Base-by-base conservation (phyloP, 1,140 invertebrate species). In the Lithobius niger region DNA sequence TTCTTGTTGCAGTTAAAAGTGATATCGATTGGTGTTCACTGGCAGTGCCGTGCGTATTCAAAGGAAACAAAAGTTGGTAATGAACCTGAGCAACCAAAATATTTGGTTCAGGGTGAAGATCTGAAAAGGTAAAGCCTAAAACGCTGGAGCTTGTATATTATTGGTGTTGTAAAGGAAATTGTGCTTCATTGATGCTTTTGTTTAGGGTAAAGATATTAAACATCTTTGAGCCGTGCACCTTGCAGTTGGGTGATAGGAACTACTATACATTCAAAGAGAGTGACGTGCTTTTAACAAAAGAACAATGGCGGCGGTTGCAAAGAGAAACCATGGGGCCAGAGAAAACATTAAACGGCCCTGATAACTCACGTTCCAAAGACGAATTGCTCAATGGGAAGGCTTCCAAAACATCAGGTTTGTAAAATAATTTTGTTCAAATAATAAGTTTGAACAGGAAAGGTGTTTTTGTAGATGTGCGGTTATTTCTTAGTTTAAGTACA, bases 201-300 rank as follows among this genome's bases (percentile, higher is more conserved):
- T 70, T 21, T 62, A 78, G 83, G 58, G 66, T 92, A 1, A 84
- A 85, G 62, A 73, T 84, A 45, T 71, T 92, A 24, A 89, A 90
- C 67, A 80, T 88, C 21, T 92, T 91, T 65, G 84, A 88, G 62
- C 82, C 86, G n/a, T 90, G 86, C 65, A 87, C 85, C 44, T 74
- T 88, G 44, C 88, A 92, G 75, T 82, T 93, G 31, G 88, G 87
- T 44, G 88, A 93, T 72, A 76, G 84, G 57, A 84, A 83, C 63
- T 79, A 77, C 61, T 84, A 84, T 67, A 70, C 72, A 1, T 71
- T 82, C 26, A 77, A 76, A 65, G 74, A 76, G 6, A 66, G 67
- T 27, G 81, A 83, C 58, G 68, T 70, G 28, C 66, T 79, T 10
- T 70, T 79, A 42, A 74, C 73, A 0, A 67, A 76, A 27, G 74